A percentile compares a stretch with the other conserved stretches of the same genome.
Evolutionary conservation across 1,140 invertebrate species (phyloP).

Genomic region (Trichonephila clavata): DNA sequence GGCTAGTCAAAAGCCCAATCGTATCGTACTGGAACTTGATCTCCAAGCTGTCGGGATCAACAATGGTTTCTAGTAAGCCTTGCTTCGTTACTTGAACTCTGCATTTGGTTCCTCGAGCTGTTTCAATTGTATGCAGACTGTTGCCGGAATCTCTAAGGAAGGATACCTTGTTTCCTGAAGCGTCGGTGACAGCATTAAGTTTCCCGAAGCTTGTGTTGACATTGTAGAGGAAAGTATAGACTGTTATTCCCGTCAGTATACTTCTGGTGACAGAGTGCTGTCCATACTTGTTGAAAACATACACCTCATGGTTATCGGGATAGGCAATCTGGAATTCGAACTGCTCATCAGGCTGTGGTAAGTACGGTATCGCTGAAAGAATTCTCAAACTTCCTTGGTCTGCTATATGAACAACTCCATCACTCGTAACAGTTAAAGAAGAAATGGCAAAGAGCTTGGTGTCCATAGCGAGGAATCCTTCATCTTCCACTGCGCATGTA

Average conservation of each 20-base stretch:
- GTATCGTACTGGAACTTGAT: constrained; percentile 96
- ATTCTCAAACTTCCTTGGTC: constrained; percentile 94
- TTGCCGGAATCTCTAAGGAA: constrained; percentile 92
- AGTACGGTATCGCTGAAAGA: constrained; percentile 94
- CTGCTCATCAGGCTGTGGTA: constrained; percentile 88
- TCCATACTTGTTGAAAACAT: constrained; percentile 97
- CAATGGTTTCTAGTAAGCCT: constrained; percentile 92
- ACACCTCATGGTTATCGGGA: constrained; percentile 96
- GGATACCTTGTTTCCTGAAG: constrained; percentile 94
- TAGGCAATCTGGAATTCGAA: constrained; percentile 97
- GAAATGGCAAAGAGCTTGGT: constrained; percentile 95
- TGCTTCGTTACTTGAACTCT: constrained; percentile 86
- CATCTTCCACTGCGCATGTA: constrained; percentile 71
- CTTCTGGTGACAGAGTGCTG: constrained; percentile 96
- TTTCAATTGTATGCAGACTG: constrained; percentile 95
- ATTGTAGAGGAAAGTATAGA: constrained; percentile 96
- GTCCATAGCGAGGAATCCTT: constrained; percentile 77
- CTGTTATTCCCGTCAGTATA: constrained; percentile 94
- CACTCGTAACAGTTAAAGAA: constrained; percentile 94
- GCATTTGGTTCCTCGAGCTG: constrained; percentile 96
- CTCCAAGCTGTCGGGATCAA: constrained; percentile 94
- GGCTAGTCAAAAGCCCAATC: constrained; percentile 88
- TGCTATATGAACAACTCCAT: constrained; percentile 95
- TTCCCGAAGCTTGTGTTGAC: constrained; percentile 98
- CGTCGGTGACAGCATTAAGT: constrained; percentile 94